Percentiles rank a stretch among this genome's conserved stretches.
Evolutionary conservation across 1,140 invertebrate genomes (phyloP).

Genomic region (Pogonomyrmex californicus): DNA sequence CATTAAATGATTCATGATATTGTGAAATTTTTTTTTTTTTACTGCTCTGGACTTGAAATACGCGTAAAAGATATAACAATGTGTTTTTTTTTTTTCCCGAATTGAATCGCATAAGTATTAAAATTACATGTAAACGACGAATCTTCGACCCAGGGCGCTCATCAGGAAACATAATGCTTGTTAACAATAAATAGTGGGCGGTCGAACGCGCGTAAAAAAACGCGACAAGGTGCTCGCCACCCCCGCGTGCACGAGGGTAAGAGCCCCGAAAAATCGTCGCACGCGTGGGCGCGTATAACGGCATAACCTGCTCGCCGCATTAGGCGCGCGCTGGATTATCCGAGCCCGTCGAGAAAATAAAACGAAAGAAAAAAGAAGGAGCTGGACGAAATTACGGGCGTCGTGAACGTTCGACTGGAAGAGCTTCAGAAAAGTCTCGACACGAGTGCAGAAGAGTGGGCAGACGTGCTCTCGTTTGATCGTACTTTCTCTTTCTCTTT

Average conservation of each 20-base stretch:
- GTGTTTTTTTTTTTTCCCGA: too few species aligned
- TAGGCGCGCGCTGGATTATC: slow-evolving; percentile 59
- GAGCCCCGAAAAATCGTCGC: slow-evolving; percentile 64
- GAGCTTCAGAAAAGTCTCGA: slow-evolving; percentile 64
- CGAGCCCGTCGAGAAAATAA: slow-evolving; percentile 35
- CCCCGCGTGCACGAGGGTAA: slow-evolving; percentile 42
- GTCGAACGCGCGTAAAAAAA: slow-evolving; percentile 38
- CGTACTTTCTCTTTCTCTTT: background rate
- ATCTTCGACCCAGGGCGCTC: background rate
- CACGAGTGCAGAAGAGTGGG: background rate
- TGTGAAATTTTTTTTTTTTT: background rate
- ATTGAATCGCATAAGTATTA: background rate
- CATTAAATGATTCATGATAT: background rate
- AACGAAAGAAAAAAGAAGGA: slow-evolving; percentile 14
- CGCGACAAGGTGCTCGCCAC: slow-evolving; percentile 18
- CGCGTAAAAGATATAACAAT: background rate
- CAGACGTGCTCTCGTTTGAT: slow-evolving; percentile 10
- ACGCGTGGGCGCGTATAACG: slow-evolving; percentile 59
- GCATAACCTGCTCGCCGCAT: slow-evolving; percentile 58
- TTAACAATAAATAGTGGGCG: slow-evolving; percentile 46
- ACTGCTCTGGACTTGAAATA: background rate
- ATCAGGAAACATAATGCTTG: slow-evolving; percentile 18
- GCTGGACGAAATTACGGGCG: slow-evolving; percentile 57
- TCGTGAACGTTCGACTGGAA: slow-evolving; percentile 66
- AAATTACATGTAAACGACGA: background rate